Evolutionary conservation across 2,888 invertebrate species (phyloP), one percentile per base, ranked within the genome.

Genomic region (Dryobotodes eremita): DNA sequence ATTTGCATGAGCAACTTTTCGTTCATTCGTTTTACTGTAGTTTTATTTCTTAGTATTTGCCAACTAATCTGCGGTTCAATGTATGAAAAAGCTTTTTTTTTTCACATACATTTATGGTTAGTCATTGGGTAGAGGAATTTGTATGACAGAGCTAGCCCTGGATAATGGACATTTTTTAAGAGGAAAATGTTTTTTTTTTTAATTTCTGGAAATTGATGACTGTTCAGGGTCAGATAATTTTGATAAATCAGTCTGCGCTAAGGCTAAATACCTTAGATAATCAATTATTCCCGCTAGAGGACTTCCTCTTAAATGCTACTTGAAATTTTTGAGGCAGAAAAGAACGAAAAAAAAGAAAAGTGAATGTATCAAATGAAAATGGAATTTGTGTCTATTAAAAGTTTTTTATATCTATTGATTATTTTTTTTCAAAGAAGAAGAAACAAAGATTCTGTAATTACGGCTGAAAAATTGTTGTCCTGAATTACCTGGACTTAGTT

Each of bases 81-180:
- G 10, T 46, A 50, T 42, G 2, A n/a, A 69, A 36, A 50, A 36
- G 8, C 3, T 1, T 48, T 46, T 64, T 48, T 62, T 71, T 65
- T 53, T 72, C 36, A 31, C 7, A 6, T 57, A 53, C 42, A 17
- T 48, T 26, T 62, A 17, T 42, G 48, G 36, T 83, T 68, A 84
- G 61, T 86, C 84, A 84, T 68, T 57, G 11, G 50, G 15, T 69
- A 61, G 0, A 75, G 55, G 87, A 84, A 86, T 86, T 84, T 55
- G 26, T 46, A 75, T 74, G 80, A 79, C 71, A 42, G 4, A 53
- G 20, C 61, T 31, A 50, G 50, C 31, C 61, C 70, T 55, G 72
- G 50, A 42, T 62, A 64, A 13, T 50, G 15, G 15, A 11, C n/a
- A 20, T 31, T 68, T 64, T 68, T 53, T 13, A 46, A 53, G 64